Base-by-base conservation (phyloP, 2,888 invertebrate genomes). In the Tholera decimalis region DNA sequence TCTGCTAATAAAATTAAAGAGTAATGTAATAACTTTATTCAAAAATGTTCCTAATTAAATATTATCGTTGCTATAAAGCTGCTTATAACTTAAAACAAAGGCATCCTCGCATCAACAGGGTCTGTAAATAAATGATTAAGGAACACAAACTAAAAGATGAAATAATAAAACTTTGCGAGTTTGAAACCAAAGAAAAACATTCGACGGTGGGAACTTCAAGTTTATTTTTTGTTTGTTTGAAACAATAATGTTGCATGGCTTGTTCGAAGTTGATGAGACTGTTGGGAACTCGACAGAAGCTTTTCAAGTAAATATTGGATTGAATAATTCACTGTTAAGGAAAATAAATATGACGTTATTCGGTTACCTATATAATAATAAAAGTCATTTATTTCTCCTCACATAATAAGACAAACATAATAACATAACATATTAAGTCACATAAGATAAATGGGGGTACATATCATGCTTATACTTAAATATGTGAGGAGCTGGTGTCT, bases 101-200 rank as follows among this genome's bases (percentile, higher is more conserved):
- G 28, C 20, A 13, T 18, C 28, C 9, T 35, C n/a, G 39, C 22
- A 33, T 28, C 39, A 49, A 72, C 41, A 53, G 43, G 33, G n/a
- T 9, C n/a, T 13, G 33, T 54, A 37, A 57, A 73, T 37, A 72
- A 57, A 73, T 64, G 41, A 73, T 73, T 54, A 77, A 64, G 66
- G 47, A 70, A 70, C 71, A n/a, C 28, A 11, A 59, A 79, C 63
- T 59, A 76, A 59, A 75, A 70, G 71, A 62, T 63, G 59, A 70
- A 75, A 79, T 79, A 70, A 70, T 79, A 59, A 79, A 75, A 75
- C 75, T 75, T 79, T 35, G 41, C 43, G 71, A 79, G 63, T 63
- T 62, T 8, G 22, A 35, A 77, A 75, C 75, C 62, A 59, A 70
- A 73, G 73, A 72, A 73, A 73, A 73, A 73, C 77, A 77, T 35